A percentile compares a stretch with the other conserved stretches of the same genome.
These are phyloP conservation scores for Neotoma lepida DNA, from an alignment of 2,113 vertebrate species.

Conservation along the genomic window DNA sequence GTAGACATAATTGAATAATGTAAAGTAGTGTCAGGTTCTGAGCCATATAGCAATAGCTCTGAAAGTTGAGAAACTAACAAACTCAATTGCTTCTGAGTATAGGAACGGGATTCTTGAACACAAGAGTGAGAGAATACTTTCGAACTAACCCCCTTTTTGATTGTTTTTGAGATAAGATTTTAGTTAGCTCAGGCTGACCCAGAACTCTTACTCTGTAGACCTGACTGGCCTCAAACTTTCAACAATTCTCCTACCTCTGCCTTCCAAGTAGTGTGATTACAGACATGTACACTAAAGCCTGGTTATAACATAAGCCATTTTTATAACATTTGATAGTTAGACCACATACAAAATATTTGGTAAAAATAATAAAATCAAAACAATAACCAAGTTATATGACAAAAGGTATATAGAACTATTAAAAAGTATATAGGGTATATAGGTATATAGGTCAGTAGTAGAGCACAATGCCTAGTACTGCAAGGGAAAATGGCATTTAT, in stretches of 20 bases:
- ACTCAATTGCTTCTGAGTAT: neutral
- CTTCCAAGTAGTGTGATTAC: neutral
- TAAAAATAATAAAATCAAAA: slow-evolving; percentile 18
- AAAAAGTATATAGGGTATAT: no score
- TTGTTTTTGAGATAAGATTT: neutral
- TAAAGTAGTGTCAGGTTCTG: slow-evolving; percentile 5
- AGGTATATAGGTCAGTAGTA: neutral
- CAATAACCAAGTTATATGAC: slow-evolving; percentile 30
- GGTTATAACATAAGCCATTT: neutral
- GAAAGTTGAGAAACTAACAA: slow-evolving; percentile 5
- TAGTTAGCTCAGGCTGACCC: neutral
- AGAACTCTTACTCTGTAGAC: neutral
- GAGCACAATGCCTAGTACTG: neutral
- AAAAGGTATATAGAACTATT: slow-evolving; percentile 32
- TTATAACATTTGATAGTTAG: slow-evolving; percentile 15
- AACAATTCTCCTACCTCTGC: neutral
- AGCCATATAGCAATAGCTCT: neutral
- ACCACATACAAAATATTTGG: slow-evolving; percentile 2
- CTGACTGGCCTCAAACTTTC: neutral
- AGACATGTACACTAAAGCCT: neutral
- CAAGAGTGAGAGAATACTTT: neutral
- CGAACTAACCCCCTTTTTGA: neutral
- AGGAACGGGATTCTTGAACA: neutral
- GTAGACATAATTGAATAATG: neutral
- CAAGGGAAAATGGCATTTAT: neutral